phyloP scores from a whole-genome alignment of 2,113 vertebrate genomes.

The Carollia perspicillata region DNA sequence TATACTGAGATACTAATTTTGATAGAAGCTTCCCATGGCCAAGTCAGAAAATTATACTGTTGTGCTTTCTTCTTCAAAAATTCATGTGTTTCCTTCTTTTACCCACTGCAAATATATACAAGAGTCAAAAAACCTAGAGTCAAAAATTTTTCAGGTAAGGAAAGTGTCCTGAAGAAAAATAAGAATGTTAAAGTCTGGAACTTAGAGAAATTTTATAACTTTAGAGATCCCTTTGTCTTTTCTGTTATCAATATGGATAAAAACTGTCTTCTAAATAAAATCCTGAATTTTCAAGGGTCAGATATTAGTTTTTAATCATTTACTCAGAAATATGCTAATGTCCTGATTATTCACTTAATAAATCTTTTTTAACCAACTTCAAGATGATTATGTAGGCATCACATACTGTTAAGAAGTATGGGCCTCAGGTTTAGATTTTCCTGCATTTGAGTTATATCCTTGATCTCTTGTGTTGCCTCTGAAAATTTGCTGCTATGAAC shows the following conservation, averaged over 20 bases:
- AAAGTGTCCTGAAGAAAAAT: neutral
- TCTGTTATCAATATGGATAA: neutral
- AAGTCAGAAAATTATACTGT: slow-evolving; percentile 19
- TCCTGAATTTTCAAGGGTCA: neutral
- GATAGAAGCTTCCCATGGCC: slow-evolving; percentile 1
- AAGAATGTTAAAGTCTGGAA: neutral
- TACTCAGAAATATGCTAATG: neutral
- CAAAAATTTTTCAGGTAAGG: neutral
- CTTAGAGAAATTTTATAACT: neutral
- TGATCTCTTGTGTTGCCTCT: neutral
- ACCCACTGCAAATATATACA: neutral
- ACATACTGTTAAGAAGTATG: neutral
- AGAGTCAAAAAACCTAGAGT: neutral
- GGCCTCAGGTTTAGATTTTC: neutral
- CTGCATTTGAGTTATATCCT: neutral
- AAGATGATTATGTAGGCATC: neutral
- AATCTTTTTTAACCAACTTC: neutral
- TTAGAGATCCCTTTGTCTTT: neutral
- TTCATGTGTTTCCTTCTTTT: slow-evolving; percentile 23
- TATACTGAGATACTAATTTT: slow-evolving; percentile 41
- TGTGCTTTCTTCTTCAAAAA: slow-evolving; percentile 34
- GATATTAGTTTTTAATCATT: neutral
- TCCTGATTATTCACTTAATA: neutral
- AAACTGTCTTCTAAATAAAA: neutral
- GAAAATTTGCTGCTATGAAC: neutral